Evolutionary conservation across 2,113 vertebrate genomes (phyloP).

Genomic region (Centropristis striata): DNA sequence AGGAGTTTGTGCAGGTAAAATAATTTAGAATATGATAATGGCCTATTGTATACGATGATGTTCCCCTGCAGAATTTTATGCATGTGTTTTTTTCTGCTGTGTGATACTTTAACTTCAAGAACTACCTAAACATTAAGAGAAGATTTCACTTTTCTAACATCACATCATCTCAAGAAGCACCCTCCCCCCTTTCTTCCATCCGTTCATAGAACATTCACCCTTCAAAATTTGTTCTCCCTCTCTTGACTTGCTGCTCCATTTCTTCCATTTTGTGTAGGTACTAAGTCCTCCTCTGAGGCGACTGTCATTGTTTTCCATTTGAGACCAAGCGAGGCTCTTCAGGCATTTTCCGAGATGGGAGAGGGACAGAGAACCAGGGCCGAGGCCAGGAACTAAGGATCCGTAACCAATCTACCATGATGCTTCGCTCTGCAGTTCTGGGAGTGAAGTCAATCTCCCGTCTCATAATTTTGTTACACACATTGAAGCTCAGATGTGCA

Average conservation of each 20-base stretch:
- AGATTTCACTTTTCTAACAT: slow-evolving; percentile 1
- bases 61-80: no score
- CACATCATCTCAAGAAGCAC: slow-evolving; percentile 4
- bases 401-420: slow-evolving; percentile 57
- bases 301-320: slow-evolving; percentile 62
- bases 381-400: slow-evolving; percentile 21
- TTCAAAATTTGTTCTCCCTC: slow-evolving; percentile 57
- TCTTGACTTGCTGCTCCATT: slow-evolving; percentile 62
- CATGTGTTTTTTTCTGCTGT: not conserved
- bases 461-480: slow-evolving; percentile 57
- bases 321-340: slow-evolving; percentile 45
- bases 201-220: slow-evolving; percentile 47
- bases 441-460: slow-evolving; percentile 61
- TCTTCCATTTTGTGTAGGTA: slow-evolving; percentile 51
- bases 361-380: slow-evolving; percentile 5
- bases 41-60: no score
- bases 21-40: no score
- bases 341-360: slow-evolving; percentile 29
- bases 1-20: no score
- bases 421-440: slow-evolving; percentile 58
- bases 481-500: slow-evolving; percentile 51
- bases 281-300: slow-evolving; percentile 36
- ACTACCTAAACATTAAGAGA: not conserved
- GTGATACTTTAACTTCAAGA: slow-evolving; percentile 13
- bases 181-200: slow-evolving; percentile 11